phyloP scores from a whole-genome alignment of 2,888 invertebrate genomes.

The Tetrapedia diversipes region DNA sequence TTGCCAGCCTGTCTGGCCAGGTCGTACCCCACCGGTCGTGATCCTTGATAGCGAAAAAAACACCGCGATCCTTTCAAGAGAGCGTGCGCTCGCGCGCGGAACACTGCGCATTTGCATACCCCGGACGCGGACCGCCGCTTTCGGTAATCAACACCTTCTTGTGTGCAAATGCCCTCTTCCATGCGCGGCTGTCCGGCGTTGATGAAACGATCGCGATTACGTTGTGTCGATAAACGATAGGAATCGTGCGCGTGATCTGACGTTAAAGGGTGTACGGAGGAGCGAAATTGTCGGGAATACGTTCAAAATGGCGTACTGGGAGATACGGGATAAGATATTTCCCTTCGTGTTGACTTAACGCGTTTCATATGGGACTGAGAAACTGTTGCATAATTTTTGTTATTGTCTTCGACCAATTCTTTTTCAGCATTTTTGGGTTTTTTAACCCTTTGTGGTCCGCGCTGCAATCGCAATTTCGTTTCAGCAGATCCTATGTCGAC shows the following conservation, averaged over 20 bases:
- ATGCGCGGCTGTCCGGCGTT: background rate
- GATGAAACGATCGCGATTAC: slow-evolving; percentile 31
- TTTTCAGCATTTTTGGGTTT: no score
- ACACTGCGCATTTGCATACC: no score
- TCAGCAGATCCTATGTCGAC: no score
- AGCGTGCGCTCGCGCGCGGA: slow-evolving; percentile 49
- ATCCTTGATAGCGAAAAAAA: slow-evolving; percentile 66
- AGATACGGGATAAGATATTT: slow-evolving; percentile 4
- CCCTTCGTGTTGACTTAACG: slow-evolving; percentile 8
- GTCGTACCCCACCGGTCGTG: slow-evolving; percentile 65
- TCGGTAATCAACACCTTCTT: slow-evolving; percentile 55
- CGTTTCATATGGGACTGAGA: background rate
- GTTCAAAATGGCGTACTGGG: background rate
- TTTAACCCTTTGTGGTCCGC: no score
- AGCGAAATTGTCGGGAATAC: background rate
- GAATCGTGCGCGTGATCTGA: background rate
- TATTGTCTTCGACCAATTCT: no score
- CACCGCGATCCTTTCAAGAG: slow-evolving; percentile 51
- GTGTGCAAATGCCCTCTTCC: slow-evolving; percentile 9
- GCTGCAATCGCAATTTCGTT: no score
- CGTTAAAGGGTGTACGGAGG: background rate
- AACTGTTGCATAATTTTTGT: no score
- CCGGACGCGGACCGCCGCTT: slow-evolving; percentile 31
- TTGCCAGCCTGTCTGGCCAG: slow-evolving; percentile 76
- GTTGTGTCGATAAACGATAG: slow-evolving; percentile 19